Base-by-base conservation (phyloP, 2,113 vertebrate species). In the Dipodomys spectabilis region DNA sequence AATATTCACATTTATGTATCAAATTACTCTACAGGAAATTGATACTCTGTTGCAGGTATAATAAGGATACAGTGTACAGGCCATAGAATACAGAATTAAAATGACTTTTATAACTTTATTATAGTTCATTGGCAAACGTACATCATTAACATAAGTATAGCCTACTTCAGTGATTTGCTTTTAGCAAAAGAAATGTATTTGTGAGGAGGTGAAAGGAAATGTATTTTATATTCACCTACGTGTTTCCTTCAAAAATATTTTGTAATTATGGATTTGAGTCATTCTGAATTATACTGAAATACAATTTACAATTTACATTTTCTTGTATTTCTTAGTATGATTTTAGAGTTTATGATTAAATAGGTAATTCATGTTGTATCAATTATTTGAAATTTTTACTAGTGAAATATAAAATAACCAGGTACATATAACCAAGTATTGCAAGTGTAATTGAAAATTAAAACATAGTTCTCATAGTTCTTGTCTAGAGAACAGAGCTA, bases 1-100 rank as follows among this genome's bases (percentile, higher is more conserved):
- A 79, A 69, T 92, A 18, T 93, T 87, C 67, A 93, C 53, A 94
- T 88, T 92, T 90, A 79, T 79, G 2, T 62, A 92, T 68, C 79
- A 80, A 85, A 77, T 83, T 68, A 69, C 23, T 84, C 44, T 92
- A 75, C 1, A 71, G 15, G 15, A 79, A 86, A 81, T 91, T 86
- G 75, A 90, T 39, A 77, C 53, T 69, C 92, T 86, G 13, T 83
- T 90, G 67, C 0, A 85, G 69, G 30, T 91, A 62, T 71, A 94
- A 32, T 78, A 90, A 68, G 53, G 15, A 57, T 57, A 57, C 53
- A 57, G 53, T 57, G 53, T 57, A 57, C 15, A 57, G 15, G 35
- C 28, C 80, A 2, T 9, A 45, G 10, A 19, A 2, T 82, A 2
- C 79, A 88, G 74, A 82, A 25, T 57, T 81, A 45, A 49, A 78